Conservation (phyloP, 2,797 vertebrate genomes). For the Danio aesculapii region DNA sequence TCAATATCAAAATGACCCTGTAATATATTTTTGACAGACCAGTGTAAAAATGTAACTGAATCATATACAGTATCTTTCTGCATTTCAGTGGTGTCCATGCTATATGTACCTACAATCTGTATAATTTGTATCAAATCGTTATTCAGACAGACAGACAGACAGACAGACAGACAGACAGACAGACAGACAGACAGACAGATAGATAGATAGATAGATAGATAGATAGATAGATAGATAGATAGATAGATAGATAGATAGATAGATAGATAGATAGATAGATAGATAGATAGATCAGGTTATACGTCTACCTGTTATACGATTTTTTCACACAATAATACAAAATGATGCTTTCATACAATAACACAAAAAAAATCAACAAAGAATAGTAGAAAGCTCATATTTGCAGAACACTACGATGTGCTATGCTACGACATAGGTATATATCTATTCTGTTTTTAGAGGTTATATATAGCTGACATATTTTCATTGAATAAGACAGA, state of each 20-base stretch:
- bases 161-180: no score
- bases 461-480: background rate
- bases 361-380: background rate
- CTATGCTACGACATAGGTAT: background rate
- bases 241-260: background rate
- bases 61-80: no score
- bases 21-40: no score
- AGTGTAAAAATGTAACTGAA: no score
- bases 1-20: no score
- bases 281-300: background rate
- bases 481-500: background rate
- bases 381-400: background rate
- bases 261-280: slow-evolving; percentile 11
- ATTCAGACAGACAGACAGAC: no score
- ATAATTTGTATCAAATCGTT: no score
- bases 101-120: no score
- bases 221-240: background rate
- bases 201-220: background rate
- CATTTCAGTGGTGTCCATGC: no score
- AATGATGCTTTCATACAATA: background rate
- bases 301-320: no score
- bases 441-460: background rate
- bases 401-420: background rate
- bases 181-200: background rate
- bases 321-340: no score